Conservation (phyloP, 2,797 vertebrate genomes). For the Sebastes itinus region DNA sequence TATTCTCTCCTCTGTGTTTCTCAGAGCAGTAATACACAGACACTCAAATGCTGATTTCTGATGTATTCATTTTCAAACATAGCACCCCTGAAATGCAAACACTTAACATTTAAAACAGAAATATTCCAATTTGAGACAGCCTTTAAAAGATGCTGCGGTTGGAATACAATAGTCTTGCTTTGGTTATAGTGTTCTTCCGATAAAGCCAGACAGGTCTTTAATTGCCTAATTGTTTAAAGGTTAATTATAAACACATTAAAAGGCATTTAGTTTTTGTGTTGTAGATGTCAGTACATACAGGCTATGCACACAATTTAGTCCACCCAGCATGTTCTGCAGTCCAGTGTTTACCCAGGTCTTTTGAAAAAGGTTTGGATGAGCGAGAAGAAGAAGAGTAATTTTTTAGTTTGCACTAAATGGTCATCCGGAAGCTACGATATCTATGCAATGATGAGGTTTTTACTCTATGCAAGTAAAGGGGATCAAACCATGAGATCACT, state of each 20-base stretch:
- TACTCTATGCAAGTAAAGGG: background rate
- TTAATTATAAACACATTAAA: slow-evolving; percentile 1
- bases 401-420: background rate
- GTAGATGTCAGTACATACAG: background rate
- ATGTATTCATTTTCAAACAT: background rate
- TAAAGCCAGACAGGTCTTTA: background rate
- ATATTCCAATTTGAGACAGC: background rate
- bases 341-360: background rate
- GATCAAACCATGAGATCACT: slow-evolving; percentile 1
- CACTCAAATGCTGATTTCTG: background rate
- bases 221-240: background rate
- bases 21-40: background rate
- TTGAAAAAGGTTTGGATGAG: background rate
- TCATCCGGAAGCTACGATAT: background rate
- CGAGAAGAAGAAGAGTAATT: background rate
- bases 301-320: background rate
- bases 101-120: background rate
- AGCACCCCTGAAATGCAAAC: background rate
- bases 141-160: background rate
- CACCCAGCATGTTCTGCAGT: background rate
- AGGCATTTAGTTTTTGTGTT: background rate
- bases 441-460: background rate
- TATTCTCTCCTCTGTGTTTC: background rate
- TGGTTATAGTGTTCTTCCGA: background rate
- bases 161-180: background rate